Evolutionary conservation across 1,140 invertebrate species (phyloP), one percentile per base, ranked within the genome.

Genomic region (Formica selysi): DNA sequence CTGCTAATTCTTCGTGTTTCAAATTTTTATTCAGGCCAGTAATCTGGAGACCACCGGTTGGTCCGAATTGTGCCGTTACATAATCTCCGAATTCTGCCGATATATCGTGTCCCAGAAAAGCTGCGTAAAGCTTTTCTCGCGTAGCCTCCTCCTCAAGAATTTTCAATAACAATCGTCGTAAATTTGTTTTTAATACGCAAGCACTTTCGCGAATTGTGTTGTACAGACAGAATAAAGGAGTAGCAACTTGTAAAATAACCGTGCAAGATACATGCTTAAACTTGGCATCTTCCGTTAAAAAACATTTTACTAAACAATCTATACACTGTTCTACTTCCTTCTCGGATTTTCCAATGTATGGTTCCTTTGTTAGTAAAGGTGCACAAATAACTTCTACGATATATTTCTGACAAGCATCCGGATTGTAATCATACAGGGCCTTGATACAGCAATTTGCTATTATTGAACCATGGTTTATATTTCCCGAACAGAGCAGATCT

Each of bases 401-500:
- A 85, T 93, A 93, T 61, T 96, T 93, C 22, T 76, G 86, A 85
- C 91, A 95, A 86, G 93, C 90, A 8, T 95, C 76, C 26, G 92
- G 91, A 92, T 96, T 96, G 73, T 94, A 93, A 76, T 96, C 93
- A 90, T 95, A 95, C 32, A 97, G 91, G 73, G 92, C 92, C 81
- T 95, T 94, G 26, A 96, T 95, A 90, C 96, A 97, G 29, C 93
- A 93, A 29, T 94, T 95, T 54, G 95, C 95, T 86, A 96, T 96
- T 51, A 92, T 89, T 54, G 95, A 86, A 48, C 94, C 95, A 87
- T 96, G 93, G 51, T 92, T 93, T 84, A 95, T 95, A 64, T 94
- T 94, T 87, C 89, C 92, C 19, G 95, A 79, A 90, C 86, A 73
- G 93, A 96, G 83, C 96, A 96, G 88, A 95, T 96, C 22, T 8